Base-by-base conservation (phyloP, 2,888 invertebrate genomes). In the Nemoura dubitans region DNA sequence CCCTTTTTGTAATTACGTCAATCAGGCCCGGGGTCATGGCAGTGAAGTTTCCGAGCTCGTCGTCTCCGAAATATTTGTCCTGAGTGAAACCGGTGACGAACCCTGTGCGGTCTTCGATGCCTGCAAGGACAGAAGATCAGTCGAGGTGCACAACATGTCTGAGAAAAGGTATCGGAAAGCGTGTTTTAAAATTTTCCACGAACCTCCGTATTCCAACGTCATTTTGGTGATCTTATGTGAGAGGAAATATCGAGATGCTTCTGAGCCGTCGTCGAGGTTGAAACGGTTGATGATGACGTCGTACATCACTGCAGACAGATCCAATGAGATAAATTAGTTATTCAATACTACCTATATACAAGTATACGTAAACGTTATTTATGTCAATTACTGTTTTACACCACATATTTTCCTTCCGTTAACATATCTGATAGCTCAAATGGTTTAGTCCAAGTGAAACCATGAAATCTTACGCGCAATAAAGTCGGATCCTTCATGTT, bases 1-100 rank as follows among this genome's bases (percentile, higher is more conserved):
- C 3, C 10, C 36, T 36, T 6, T 3, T 36, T 36, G 36, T 36
- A 10, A 84, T 86, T 89, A 93, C 93, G 91, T 93, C 93, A 85
- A 92, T 91, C 80, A 93, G 91, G 1, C 92, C 92, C 6, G 93
- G 91, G 86, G 91, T 89, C 87, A 93, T 91, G 2, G 89, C 89
- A 27, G 89, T 90, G 88, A 93, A 93, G 88, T 92, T 90, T 27
- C 91, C 91, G 14, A 91, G 89, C 28, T 91, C 90, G 0, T 91
- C 88, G 3, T 91, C 89, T n/a, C 90, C 90, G 78, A 92, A 92
- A 83, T 92, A 91, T 86, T 91, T 89, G 21, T 91, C 90, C 83
- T 90, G 90, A n/a, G 93, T 88, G 21, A 92, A 88, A 87, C 92
- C 91, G 29, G 91, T 91, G 59, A 93, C 89, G 6, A 91, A 90